Base-by-base conservation (phyloP, 64 coral and sea anemone genomes). In the Stichodactyla helianthus region DNA sequence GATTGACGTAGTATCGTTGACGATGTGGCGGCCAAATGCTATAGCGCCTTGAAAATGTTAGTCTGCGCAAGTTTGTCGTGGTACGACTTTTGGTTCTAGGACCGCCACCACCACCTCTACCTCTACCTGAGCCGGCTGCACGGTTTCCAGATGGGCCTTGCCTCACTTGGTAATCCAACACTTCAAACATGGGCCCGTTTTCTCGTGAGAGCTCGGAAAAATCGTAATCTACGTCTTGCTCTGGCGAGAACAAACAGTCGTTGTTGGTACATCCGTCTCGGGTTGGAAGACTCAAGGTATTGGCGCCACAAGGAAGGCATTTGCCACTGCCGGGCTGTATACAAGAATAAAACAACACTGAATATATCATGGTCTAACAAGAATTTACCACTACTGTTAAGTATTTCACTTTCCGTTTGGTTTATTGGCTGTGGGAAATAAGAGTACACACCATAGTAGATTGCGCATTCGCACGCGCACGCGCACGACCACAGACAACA, bases 151-250 rank as follows among this genome's bases (percentile, higher is more conserved):
- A 20, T 10, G 53, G 25, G 5, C 4, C 20, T 16, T 74, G 68
- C 4, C 25, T 10, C 7, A 10, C 8, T 65, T 77, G 89, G 16
- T 86, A 86, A 6, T n/a, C 25, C 6, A 87, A 25, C 0, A 85
- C 94, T 52, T 87, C 61, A 25, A 93, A 84, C 94, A 95, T 95
- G 50, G 88, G 71, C 3, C 94, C 91, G 16, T 68, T 79, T 7
- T 71, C 71, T 20, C 94, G 94, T 17, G 94, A 95, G 56, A 95
- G 82, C 52, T 53, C 77, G 44, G 60, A 86, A 5, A 95, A 64
- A 55, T 95, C 94, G 82, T 95, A 95, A 7, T 86, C 88, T 18
- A 95, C 90, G 52, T 44, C 90, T 84, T 81, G 10, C 10, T 18
- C 64, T 25, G 71, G 59, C 50, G 86, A 92, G 68, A 84, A 95